A percentile compares a stretch with the other conserved stretches of the same genome.
phyloP scores from a whole-genome alignment of 1,140 invertebrate species.

The Drosophila sturtevanti region DNA sequence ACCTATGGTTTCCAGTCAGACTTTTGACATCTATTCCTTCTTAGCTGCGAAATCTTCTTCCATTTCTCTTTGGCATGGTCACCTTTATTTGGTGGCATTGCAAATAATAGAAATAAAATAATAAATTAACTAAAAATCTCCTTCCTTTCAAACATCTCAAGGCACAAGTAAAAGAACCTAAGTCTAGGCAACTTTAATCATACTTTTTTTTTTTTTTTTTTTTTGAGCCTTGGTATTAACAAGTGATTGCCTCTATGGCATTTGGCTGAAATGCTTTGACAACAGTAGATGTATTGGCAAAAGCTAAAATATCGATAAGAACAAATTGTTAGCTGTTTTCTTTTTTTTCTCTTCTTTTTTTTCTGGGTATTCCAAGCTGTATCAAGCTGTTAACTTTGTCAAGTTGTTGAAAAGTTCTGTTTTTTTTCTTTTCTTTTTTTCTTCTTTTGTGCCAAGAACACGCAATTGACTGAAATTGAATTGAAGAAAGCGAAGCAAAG shows the following conservation, averaged over 20 bases:
- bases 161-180: background rate
- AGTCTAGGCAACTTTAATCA: conserved; percentile 11
- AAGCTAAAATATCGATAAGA: conserved; percentile 53
- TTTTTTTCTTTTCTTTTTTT: conserved; percentile 16
- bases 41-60: too few species aligned
- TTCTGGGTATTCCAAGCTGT: background rate
- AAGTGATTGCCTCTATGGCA: conserved; percentile 53
- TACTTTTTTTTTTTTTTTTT: background rate
- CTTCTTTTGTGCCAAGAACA: conserved; percentile 52
- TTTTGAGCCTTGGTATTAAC: conserved; percentile 17
- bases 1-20: too few species aligned
- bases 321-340: conserved; percentile 57
- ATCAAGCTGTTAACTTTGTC: conserved; percentile 61
- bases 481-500: conserved; percentile 49
- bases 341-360: conserved; percentile 8
- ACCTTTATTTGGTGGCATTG: too few species aligned
- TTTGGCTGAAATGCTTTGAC: conserved; percentile 47
- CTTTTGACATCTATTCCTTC: too few species aligned
- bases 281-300: conserved; percentile 52
- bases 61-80: too few species aligned
- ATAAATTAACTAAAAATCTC: background rate
- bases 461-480: conserved; percentile 69
- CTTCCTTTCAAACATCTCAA: too few species aligned
- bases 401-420: conserved; percentile 46
- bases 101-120: background rate